Percentiles rank a stretch among this genome's conserved stretches.
Evolutionary conservation across 2,888 invertebrate genomes (phyloP).

Genomic region (Zaprionus lineosus): DNA sequence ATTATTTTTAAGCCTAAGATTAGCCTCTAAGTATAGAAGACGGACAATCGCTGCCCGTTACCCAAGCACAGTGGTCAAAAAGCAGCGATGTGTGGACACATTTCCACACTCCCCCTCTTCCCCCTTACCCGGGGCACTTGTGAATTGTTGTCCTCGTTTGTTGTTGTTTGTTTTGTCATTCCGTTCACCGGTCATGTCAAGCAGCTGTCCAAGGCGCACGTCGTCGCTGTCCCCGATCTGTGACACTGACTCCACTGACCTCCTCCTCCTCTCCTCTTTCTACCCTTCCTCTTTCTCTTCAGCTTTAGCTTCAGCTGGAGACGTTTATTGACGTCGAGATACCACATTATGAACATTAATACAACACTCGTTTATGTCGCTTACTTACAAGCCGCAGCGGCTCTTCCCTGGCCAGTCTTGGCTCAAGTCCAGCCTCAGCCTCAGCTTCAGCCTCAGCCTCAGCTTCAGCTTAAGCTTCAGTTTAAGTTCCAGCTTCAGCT

Average conservation of each 20-base stretch:
- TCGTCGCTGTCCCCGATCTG: conserved; percentile 55
- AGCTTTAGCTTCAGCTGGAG: conserved; percentile 50
- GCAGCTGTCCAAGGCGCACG: conserved; percentile 59
- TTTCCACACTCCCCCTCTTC: not conserved
- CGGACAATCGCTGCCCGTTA: conserved; percentile 30
- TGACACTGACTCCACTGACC: conserved; percentile 25
- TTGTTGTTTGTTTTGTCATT: conserved; percentile 34
- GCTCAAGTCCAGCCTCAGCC: conserved; percentile 39
- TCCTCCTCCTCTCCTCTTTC: not conserved
- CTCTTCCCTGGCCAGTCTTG: conserved; percentile 28
- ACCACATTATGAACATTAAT: conserved; percentile 82
- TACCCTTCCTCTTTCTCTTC: too few relatives aligned
- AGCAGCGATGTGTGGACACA: too few relatives aligned
- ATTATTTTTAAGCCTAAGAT: conserved; percentile 12
- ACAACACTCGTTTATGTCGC: conserved; percentile 82
- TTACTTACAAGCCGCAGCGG: conserved; percentile 78
- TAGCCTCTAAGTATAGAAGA: conserved; percentile 13
- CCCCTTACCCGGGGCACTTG: too few relatives aligned
- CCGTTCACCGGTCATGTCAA: conserved; percentile 59
- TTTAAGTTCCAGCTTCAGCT: conserved; percentile 36
- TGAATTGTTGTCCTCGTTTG: too few relatives aligned
- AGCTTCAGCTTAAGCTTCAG: not conserved
- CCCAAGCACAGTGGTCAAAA: conserved; percentile 35
- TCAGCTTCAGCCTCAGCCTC: conserved; percentile 3
- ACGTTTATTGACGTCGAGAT: conserved; percentile 82